Evolutionary conservation across 2,113 vertebrate species (phyloP), one percentile per base, ranked within the genome.

Genomic region (Ameiurus melas): DNA sequence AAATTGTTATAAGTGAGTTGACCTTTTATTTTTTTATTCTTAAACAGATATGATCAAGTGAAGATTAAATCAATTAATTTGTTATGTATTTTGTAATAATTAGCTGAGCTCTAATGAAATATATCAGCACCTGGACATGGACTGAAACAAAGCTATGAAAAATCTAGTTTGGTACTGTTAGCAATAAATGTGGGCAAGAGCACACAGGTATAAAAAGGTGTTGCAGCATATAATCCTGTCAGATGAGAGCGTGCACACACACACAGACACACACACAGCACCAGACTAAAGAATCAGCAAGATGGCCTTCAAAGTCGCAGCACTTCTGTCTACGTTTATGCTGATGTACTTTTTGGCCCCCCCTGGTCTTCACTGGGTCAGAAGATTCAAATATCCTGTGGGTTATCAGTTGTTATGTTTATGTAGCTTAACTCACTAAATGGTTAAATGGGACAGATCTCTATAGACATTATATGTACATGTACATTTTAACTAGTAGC

Each of bases 301-400:
- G 66, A 85, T 85, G 84, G n/a, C 53, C 19, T 36, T 85, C 30
- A 71, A 47, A 57, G n/a, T 36, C 3, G 10, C 30, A 27, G 33
- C 16, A 47, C 27, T 77, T 33, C 33, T 85, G 70, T 20, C 30
- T 39, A 1, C 19, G 12, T 8, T 85, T 14, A 57, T 8, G 12
- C 68, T n/a, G n/a, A n/a, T n/a, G n/a, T n/a, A n/a, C n/a, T n/a
- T n/a, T n/a, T n/a, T n/a, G n/a, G n/a, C n/a, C n/a, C n/a, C n/a
- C n/a, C n/a, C n/a, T n/a, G n/a, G n/a, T n/a, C 68, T 10, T 36
- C 7, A 60, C 70, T 43, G 77, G 84, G 84, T 85, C 12, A 60
- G 70, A 75, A 60, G 5, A 43, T 25, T 27, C 4, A 8, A 33
- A 33, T 55, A 25, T 75, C 10, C 30, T n/a, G 2, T 30, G 43